Conservation (phyloP, 2,888 invertebrate genomes). For the Tenthredo amoena region DNA sequence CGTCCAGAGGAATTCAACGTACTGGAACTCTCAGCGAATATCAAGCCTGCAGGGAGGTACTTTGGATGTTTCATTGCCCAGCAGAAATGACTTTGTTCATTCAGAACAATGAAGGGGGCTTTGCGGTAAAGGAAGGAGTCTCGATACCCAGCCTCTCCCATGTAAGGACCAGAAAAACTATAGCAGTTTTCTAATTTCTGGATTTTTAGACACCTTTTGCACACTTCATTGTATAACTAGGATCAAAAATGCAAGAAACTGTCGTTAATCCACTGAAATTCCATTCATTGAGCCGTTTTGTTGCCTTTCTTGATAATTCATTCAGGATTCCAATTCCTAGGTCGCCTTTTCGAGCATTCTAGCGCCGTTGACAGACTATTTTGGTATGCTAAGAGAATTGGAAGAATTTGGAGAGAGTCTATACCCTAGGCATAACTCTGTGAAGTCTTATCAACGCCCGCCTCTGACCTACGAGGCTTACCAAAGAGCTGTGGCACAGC, state of each 20-base stretch:
- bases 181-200: not conserved
- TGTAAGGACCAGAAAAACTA: constrained; percentile 59
- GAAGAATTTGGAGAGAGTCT: constrained; percentile 74
- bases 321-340: constrained; percentile 60
- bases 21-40: constrained; percentile 73
- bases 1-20: constrained; percentile 59
- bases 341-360: constrained; percentile 71
- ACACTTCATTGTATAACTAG: not conserved
- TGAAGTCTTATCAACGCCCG: constrained; percentile 62
- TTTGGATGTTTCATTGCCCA: constrained; percentile 74
- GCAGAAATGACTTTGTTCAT: constrained; percentile 69
- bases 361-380: constrained; percentile 68
- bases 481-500: constrained; percentile 75
- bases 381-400: constrained; percentile 72
- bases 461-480: constrained; percentile 79
- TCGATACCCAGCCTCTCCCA: constrained; percentile 74
- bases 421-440: constrained; percentile 59
- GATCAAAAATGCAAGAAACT: not conserved
- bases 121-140: constrained; percentile 66
- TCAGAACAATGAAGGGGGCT: constrained; percentile 60
- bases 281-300: constrained; percentile 19
- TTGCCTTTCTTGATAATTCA: not conserved
- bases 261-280: not conserved
- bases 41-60: constrained; percentile 71
- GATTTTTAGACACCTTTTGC: not conserved